Conservation (phyloP, 2,113 vertebrate genomes). For the Leiothrix lutea region DNA sequence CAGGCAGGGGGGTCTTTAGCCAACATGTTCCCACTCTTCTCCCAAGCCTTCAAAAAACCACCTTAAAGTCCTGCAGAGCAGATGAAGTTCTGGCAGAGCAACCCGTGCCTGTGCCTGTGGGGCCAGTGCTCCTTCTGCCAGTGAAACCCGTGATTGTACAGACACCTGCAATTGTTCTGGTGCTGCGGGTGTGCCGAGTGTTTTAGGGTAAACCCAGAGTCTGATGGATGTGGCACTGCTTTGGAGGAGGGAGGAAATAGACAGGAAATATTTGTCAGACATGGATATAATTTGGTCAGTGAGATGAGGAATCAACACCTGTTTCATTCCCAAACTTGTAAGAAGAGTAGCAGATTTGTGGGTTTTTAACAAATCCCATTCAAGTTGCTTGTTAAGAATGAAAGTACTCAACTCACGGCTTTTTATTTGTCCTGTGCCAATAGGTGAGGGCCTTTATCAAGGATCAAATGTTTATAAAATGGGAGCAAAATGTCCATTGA, state of each 20-base stretch:
- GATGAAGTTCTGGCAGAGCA: neutral
- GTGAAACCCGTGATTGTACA: neutral
- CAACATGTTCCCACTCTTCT: neutral
- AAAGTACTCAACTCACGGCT: fast-evolving
- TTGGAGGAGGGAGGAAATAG: neutral
- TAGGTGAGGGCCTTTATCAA: fast-evolving
- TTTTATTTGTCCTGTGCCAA: neutral
- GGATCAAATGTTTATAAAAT: neutral
- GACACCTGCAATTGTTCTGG: fast-evolving
- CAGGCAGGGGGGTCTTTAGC: fast-evolving
- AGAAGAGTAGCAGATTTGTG: neutral
- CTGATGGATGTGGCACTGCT: neutral
- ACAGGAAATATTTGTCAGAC: neutral
- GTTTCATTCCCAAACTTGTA: neutral
- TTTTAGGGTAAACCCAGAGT: neutral
- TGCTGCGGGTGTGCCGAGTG: fast-evolving
- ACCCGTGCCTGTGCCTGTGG: fast-evolving
- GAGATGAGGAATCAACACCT: neutral
- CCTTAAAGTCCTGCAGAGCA: neutral
- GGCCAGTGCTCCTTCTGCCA: neutral
- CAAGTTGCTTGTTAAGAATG: neutral
- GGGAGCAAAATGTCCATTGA: neutral
- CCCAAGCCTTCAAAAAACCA: neutral
- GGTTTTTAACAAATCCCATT: neutral
- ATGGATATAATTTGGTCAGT: neutral